Conservation (phyloP, 37 sponge, comb jelly and placozoan genomes). For the Eunapius fragilis region DNA sequence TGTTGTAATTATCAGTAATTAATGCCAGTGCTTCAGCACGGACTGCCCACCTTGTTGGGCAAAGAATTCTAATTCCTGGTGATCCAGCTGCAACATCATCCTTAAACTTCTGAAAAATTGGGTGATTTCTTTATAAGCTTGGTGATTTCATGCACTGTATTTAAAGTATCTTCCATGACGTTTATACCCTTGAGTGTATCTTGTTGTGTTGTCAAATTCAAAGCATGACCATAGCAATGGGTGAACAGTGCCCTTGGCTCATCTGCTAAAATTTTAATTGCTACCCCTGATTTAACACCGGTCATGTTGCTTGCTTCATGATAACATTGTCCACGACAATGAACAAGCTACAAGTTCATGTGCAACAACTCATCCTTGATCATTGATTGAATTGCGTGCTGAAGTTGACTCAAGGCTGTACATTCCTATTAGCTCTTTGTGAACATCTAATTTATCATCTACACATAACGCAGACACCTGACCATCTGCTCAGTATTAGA, state of each 20-base stretch:
- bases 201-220: slow-evolving; percentile 37
- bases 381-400: slow-evolving; percentile 13
- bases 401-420: slow-evolving; percentile 21
- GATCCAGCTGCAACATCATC: slow-evolving; percentile 30
- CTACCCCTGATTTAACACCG: slow-evolving; percentile 37
- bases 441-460: slow-evolving; percentile 39
- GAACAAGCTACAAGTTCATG: no score
- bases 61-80: slow-evolving; percentile 49
- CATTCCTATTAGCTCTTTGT: slow-evolving; percentile 45
- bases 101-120: slow-evolving; percentile 59
- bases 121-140: slow-evolving; percentile 68
- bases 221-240: slow-evolving; percentile 56
- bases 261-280: slow-evolving; percentile 4
- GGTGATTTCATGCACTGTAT: slow-evolving; percentile 51
- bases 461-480: slow-evolving; percentile 41
- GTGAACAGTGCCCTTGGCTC: slow-evolving; percentile 49
- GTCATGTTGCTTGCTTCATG: slow-evolving; percentile 44
- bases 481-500: slow-evolving; percentile 54
- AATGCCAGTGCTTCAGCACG: slow-evolving; percentile 31
- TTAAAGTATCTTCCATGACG: slow-evolving; percentile 41
- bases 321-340: no score
- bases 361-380: slow-evolving; percentile 48
- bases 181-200: slow-evolving; percentile 39
- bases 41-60: slow-evolving; percentile 69
- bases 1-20: slow-evolving; percentile 45